Percentiles rank a stretch among this genome's conserved stretches.
These are phyloP conservation scores for Indicator indicator DNA, from an alignment of 2,113 vertebrate genomes.

Conservation along the genomic window DNA sequence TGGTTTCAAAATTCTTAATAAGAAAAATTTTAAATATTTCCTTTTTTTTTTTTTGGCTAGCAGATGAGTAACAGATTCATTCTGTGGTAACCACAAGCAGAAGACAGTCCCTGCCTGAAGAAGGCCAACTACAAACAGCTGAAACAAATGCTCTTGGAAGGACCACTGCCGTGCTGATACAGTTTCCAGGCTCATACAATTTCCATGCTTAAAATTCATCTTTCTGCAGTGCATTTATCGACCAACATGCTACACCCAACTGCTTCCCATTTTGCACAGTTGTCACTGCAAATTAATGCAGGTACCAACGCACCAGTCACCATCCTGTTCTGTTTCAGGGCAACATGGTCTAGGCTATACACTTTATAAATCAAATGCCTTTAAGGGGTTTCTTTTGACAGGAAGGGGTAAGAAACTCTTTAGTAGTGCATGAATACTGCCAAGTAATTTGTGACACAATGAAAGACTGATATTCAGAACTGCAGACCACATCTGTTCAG, in stretches of 20 bases:
- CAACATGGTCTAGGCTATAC: background rate
- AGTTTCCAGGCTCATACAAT: background rate
- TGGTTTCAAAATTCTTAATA: background rate
- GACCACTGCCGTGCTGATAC: background rate
- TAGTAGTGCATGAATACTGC: background rate
- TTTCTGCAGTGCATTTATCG: background rate
- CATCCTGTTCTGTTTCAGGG: background rate
- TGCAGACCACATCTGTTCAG: background rate
- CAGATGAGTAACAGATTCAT: background rate
- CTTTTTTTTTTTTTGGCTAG: background rate
- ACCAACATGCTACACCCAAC: background rate
- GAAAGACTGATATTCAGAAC: background rate
- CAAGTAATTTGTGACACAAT: background rate
- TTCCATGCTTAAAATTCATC: background rate
- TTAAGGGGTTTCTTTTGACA: background rate
- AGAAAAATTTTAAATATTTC: background rate
- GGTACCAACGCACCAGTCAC: background rate
- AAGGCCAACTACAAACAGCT: background rate
- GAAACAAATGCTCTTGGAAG: background rate
- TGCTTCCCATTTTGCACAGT: background rate
- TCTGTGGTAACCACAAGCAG: background rate
- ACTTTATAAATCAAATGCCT: background rate
- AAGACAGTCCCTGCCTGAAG: background rate
- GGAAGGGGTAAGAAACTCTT: background rate
- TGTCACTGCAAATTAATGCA: background rate